phyloP scores from a whole-genome alignment of 1,140 invertebrate genomes.

The Druon quercuslanigerum region DNA sequence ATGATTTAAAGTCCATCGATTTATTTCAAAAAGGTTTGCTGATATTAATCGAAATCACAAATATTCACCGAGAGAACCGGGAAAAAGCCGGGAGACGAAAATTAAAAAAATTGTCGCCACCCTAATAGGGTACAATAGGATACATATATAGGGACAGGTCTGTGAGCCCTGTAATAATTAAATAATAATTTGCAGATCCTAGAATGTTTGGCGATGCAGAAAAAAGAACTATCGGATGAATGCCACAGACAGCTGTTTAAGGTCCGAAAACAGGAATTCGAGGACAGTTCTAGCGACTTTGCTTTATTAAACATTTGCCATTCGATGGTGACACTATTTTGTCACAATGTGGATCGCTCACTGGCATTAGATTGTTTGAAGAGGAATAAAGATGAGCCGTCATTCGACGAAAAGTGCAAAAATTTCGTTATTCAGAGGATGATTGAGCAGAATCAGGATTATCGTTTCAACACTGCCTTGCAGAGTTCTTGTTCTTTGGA shows the following conservation, averaged over 20 bases:
- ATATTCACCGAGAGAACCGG: too few species aligned
- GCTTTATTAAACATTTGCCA: constrained; percentile 88
- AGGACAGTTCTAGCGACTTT: constrained; percentile 91
- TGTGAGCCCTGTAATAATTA: background rate
- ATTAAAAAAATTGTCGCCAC: too few species aligned
- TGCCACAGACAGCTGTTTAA: constrained; percentile 91
- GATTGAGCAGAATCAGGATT: constrained; percentile 94
- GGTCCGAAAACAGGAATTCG: constrained; percentile 89
- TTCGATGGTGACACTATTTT: constrained; percentile 89
- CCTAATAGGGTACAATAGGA: too few species aligned
- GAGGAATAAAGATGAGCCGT: constrained; percentile 85
- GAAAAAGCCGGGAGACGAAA: too few species aligned
- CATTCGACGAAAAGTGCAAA: constrained; percentile 91
- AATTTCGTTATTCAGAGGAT: constrained; percentile 90
- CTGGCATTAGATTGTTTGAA: constrained; percentile 85
- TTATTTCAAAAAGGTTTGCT: too few species aligned
- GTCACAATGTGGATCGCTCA: constrained; percentile 81
- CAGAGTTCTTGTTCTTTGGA: constrained; percentile 86
- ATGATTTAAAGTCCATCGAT: too few species aligned
- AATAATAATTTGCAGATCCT: constrained; percentile 78
- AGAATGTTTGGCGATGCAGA: constrained; percentile 89
- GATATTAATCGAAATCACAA: too few species aligned
- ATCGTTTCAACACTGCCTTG: constrained; percentile 92
- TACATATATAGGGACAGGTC: too few species aligned
- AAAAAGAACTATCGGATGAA: constrained; percentile 79